Percentiles rank a stretch among this genome's conserved stretches.
phyloP scores from a whole-genome alignment of 2,888 invertebrate genomes.

The Hemithea aestivaria region DNA sequence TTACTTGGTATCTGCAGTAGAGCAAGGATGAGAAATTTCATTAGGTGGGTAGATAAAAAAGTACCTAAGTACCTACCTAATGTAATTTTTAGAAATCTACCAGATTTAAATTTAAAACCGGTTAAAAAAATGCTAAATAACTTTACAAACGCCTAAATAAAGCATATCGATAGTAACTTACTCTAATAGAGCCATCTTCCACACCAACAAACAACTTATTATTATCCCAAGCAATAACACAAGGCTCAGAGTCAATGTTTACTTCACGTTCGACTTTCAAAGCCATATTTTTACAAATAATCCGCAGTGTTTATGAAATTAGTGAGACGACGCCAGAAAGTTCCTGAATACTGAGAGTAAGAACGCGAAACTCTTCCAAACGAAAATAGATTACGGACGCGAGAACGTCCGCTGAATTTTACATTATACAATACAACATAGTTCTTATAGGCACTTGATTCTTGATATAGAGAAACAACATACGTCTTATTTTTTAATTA shows the following conservation, averaged over 20 bases:
- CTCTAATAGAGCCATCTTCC: slow-evolving; percentile 60
- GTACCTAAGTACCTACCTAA: too few relatives aligned
- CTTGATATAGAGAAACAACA: neutral
- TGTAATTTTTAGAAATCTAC: too few relatives aligned
- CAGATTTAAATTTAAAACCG: too few relatives aligned
- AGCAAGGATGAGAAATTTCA: too few relatives aligned
- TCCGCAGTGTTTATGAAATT: neutral
- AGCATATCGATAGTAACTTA: slow-evolving; percentile 41
- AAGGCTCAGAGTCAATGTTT: slow-evolving; percentile 59
- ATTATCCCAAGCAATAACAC: slow-evolving; percentile 56
- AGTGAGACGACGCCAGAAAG: slow-evolving; percentile 24
- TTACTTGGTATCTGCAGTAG: too few relatives aligned
- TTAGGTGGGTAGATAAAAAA: too few relatives aligned
- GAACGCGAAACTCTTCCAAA: slow-evolving; percentile 26
- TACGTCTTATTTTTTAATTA: too few relatives aligned
- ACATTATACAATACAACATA: neutral
- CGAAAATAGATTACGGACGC: slow-evolving; percentile 41
- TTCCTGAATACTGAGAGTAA: slow-evolving; percentile 36
- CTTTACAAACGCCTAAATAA: too few relatives aligned
- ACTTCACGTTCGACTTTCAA: slow-evolving; percentile 51
- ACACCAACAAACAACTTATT: slow-evolving; percentile 56
- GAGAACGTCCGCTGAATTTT: slow-evolving; percentile 40
- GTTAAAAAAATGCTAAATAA: too few relatives aligned
- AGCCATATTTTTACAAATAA: slow-evolving; percentile 42
- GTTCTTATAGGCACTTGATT: neutral